Evolutionary conservation across 2,113 vertebrate species (phyloP), one percentile per base, ranked within the genome.

Genomic region (Callorhinus ursinus): DNA sequence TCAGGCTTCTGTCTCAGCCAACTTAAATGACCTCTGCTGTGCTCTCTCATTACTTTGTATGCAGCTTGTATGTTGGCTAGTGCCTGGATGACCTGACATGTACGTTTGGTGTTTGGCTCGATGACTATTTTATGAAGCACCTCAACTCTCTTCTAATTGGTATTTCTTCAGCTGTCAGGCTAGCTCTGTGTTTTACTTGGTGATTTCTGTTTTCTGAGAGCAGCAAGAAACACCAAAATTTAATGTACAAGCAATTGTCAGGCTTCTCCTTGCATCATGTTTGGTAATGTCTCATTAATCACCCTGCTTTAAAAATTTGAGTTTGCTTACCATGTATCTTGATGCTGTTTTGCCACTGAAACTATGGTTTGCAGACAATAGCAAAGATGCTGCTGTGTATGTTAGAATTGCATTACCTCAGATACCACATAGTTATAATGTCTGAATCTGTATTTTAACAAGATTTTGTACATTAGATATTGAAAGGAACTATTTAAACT

Each of bases 261-360:
- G 67, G 15, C 18, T 4, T 81, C 36, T 65, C 5, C 2, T 71
- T 85, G 2, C 39, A 74, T 53, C 28, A 67, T 46, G 92, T 36
- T 63, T 92, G 28, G 33, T 81, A 81, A 81, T 69, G 2, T 86
- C 18, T 92, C 79, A 95, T 82, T 74, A 94, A 85, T 88, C 49
- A 76, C 39, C 42, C 33, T 46, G 28, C 33, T 67, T 86, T 82
- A 49, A 92, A 85, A 88, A 12, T 80, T 33, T 74, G 59, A 85
- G 69, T 92, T 81, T 24, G 8, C 72, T 80, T 81, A 31, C 36
- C 81, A 53, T 59, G 85, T 67, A 82, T 77, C 65, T 84, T 61
- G 53, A 46, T 71, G 1, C 8, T 67, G 46, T 80, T 82, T 74
- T 87, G 28, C 19, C 42, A 26, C 7, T 79, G 33, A 85, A 76